Base-by-base conservation (phyloP, 92 coral and sea anemone species). In the Palythoa grandiflora region DNA sequence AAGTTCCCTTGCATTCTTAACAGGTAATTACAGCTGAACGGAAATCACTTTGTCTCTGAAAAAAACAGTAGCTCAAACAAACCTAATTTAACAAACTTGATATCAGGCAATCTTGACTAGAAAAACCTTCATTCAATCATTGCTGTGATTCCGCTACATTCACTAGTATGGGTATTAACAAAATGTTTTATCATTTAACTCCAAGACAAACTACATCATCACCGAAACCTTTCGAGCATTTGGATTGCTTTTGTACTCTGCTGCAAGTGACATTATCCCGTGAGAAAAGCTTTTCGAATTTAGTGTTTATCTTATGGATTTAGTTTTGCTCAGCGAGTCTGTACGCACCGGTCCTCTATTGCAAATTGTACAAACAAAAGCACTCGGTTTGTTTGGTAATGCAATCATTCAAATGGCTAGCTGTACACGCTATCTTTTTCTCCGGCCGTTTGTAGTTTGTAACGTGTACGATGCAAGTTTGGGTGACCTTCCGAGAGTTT, bases 361-460 rank as follows among this genome's bases (percentile, higher is more conserved):
- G 40, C 74, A 81, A 38, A 44, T 48, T 81, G 61, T 81, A 47
- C 36, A 81, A 81, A 65, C 75, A 81, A 81, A 17, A 66, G 75
- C 50, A 8, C 7, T 1, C 19, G 13, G 60, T 66, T 65, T 81
- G 86, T 81, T 81, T 81, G 75, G 75, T 66, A 81, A 81, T 39
- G 36, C 85, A 48, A 38, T 2, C 40, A 40, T 80, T 63, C 57
- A 63, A 51, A 21, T 5, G 2, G 38, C 75, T 6, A 73, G 11
- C 37, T 13, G 73, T 8, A 81, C 86, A 81, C 86, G 86, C 86
- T 65, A 81, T 81, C 61, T 81, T 44, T 81, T 51, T 19, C 55
- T 12, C 5, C 38, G 12, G 55, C 72, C 73, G 54, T 60, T 39
- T 71, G 59, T 20, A 68, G 60, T 44, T 38, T 8, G 39, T 15